Evolutionary conservation across 2,113 vertebrate genomes (phyloP).

Genomic region (Tupaia chinensis): DNA sequence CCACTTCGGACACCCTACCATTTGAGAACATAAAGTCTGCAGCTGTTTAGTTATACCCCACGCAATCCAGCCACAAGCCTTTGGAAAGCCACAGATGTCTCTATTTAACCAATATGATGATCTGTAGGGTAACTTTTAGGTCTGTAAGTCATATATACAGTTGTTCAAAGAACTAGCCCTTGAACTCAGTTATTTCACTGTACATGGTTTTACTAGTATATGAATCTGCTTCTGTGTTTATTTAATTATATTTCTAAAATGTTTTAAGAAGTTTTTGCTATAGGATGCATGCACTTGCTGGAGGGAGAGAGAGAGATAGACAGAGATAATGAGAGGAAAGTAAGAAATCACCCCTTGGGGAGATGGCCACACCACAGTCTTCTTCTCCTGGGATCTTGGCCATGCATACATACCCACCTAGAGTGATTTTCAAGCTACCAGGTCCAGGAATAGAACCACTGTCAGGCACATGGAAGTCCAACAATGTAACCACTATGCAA

Average conservation of each 20-base stretch:
- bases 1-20: background rate
- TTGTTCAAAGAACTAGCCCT: background rate
- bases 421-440: too few species aligned
- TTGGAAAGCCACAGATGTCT: background rate
- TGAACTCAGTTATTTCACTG: background rate
- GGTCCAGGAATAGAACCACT: too few species aligned
- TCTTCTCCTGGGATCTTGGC: too few species aligned
- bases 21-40: background rate
- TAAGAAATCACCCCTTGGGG: too few species aligned
- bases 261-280: too few species aligned
- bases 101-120: background rate
- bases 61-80: background rate
- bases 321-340: too few species aligned
- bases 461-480: too few species aligned
- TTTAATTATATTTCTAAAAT: background rate
- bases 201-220: background rate
- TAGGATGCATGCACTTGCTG: too few species aligned
- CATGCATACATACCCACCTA: too few species aligned
- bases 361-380: too few species aligned
- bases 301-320: too few species aligned
- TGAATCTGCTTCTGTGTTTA: background rate
- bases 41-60: background rate
- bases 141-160: slow-evolving; percentile 4
- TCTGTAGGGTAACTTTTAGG: background rate
- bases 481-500: too few species aligned